These are phyloP conservation scores for Octopus sinensis DNA, from an alignment of 1,140 invertebrate genomes.

Conservation along the genomic window DNA sequence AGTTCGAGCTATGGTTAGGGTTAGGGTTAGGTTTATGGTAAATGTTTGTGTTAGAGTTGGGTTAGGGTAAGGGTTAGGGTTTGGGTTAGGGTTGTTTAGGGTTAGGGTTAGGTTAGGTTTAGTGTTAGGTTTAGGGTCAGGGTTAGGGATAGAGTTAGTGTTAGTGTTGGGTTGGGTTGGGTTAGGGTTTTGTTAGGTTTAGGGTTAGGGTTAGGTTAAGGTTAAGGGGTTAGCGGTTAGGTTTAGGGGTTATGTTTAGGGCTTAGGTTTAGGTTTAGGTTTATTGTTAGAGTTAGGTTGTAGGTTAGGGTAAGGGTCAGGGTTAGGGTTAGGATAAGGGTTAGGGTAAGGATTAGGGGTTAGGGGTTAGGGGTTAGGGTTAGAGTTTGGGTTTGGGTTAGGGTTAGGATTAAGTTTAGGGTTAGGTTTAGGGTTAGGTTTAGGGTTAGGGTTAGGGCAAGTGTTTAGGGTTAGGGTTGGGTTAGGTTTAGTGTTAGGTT, in stretches of 20 bases:
- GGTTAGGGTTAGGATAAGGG: conserved; percentile 29
- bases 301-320: background rate
- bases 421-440: conserved; percentile 20
- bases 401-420: conserved; percentile 29
- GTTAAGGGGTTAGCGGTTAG: background rate
- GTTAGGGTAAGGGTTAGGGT: background rate
- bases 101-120: background rate
- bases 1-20: background rate
- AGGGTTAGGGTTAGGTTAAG: background rate
- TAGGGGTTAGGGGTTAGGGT: conserved; percentile 27
- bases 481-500: conserved; percentile 18
- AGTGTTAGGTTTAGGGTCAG: background rate
- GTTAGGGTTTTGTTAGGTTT: background rate
- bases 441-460: conserved; percentile 21
- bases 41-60: background rate
- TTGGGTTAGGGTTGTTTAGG: background rate
- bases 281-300: background rate
- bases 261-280: background rate
- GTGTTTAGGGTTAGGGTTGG: conserved; percentile 17
- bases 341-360: conserved; percentile 30
- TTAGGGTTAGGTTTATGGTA: background rate
- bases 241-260: background rate
- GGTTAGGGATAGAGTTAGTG: too few relatives aligned
- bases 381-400: conserved; percentile 36
- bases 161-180: too few relatives aligned